Evolutionary conservation across 37 sponge, comb jelly and placozoan species (phyloP).

Genomic region (Hormiphora californensis): DNA sequence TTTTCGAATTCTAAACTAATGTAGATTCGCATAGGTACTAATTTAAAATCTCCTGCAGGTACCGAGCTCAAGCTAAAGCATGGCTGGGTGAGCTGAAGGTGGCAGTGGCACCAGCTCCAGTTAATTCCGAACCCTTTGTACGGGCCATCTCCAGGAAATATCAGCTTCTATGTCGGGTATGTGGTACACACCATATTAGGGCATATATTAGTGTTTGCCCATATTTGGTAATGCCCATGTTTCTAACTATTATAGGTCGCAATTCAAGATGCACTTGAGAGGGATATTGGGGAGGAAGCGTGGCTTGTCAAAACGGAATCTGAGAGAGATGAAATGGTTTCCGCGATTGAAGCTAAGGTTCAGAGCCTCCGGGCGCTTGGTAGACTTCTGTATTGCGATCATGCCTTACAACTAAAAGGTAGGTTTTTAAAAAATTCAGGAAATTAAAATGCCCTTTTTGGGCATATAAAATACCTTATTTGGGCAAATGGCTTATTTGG

Average conservation of each 20-base stretch:
- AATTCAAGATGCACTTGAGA: not conserved
- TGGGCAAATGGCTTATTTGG: no score
- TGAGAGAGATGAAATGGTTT: conserved; percentile 12
- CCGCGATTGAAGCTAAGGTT: not conserved
- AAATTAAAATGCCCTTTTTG: no score
- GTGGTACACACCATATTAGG: not conserved
- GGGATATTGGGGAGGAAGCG: conserved; percentile 34
- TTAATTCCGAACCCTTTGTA: not conserved
- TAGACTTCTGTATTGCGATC: conserved; percentile 28
- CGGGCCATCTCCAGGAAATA: not conserved
- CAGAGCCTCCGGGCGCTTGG: not conserved
- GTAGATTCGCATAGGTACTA: no score
- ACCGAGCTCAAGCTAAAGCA: not conserved
- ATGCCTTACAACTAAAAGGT: conserved; percentile 2
- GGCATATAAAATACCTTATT: no score
- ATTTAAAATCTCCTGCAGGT: not conserved
- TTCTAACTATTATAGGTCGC: not conserved
- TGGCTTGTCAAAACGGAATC: conserved; percentile 35
- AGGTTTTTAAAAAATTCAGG: no score
- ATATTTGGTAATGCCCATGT: no score
- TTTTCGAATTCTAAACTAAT: no score
- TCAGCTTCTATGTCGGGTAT: not conserved
- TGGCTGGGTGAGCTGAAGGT: conserved; percentile 1
- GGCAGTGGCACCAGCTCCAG: not conserved
- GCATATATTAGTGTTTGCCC: no score